Evolutionary conservation across 2,113 vertebrate genomes (phyloP), one percentile per base, ranked within the genome.

Genomic region (Phalacrocorax aristotelis): DNA sequence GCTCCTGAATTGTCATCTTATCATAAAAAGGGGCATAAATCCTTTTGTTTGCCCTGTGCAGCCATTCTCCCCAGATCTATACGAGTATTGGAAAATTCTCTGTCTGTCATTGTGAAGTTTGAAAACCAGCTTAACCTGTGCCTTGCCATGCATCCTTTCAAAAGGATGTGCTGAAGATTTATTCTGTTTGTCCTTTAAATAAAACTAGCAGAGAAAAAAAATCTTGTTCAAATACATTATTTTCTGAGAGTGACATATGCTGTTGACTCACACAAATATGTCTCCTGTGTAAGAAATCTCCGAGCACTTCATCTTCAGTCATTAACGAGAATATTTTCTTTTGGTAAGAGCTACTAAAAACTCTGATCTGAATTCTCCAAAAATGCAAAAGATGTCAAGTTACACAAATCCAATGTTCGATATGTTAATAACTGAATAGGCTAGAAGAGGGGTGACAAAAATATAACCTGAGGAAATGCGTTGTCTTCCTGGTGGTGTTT

Each of bases 231-330:
- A 87, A 83, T 55, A 84, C 0, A 1, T 83, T 96, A 44, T 95
- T 95, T 93, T 95, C 66, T 5, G 16, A 68, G 88, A 69, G 84
- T 74, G 93, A 94, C 94, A 95, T 85, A 83, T 78, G 93, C 95
- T 95, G 84, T 95, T 97, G 97, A 95, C 89, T 97, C 82, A 78
- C 84, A 94, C 82, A 91, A 90, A 94, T 61, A 87, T 44, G 71
- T 95, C 91, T 91, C 62, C 87, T 83, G 2, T 78, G 64, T 88
- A 77, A 94, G 84, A 90, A 93, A 89, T 77, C 87, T 96, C 34
- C 0, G 76, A 87, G 93, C 75, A n/a, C 65, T 94, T 84, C 4
- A 26, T 89, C 84, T 83, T 74, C 87, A 58, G 79, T 29, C 89
- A 68, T 83, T 93, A 95, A 86, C 78, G 71, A 90, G 83, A 77